Evolutionary conservation across 2,888 invertebrate species (phyloP).

Genomic region (Apodemia zela): DNA sequence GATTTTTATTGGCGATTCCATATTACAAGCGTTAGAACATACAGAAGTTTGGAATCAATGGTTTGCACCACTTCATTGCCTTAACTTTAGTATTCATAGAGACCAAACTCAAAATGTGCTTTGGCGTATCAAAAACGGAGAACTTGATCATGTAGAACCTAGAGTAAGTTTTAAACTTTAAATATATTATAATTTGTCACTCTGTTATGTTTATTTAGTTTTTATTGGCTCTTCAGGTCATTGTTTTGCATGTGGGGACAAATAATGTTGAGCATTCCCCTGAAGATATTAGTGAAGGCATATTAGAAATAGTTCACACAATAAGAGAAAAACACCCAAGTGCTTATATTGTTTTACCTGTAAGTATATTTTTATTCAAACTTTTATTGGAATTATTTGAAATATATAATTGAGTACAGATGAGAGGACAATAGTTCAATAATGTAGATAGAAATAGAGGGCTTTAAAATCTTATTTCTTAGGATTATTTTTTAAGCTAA

Average conservation of each 20-base stretch:
- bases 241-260: conserved; percentile 93
- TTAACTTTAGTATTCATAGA: conserved; percentile 94
- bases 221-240: conserved; percentile 76
- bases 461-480: too few relatives aligned
- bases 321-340: conserved; percentile 89
- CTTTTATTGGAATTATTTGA: too few relatives aligned
- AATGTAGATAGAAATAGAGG: too few relatives aligned
- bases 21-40: conserved; percentile 89
- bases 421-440: too few relatives aligned
- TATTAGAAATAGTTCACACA: conserved; percentile 86
- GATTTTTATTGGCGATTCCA: conserved; percentile 93
- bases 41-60: conserved; percentile 94
- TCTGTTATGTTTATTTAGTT: conserved; percentile 8
- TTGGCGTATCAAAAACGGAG: conserved; percentile 94
- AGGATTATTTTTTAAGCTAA: too few relatives aligned
- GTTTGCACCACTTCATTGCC: conserved; percentile 94
- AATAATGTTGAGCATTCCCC: conserved; percentile 91
- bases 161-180: conserved; percentile 80
- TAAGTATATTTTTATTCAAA: conserved; percentile 67
- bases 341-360: conserved; percentile 91
- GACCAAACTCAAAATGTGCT: conserved; percentile 94
- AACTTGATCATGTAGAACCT: conserved; percentile 92
- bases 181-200: conserved; percentile 9
- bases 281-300: conserved; percentile 90
- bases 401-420: too few relatives aligned